Percentiles rank a stretch among this genome's conserved stretches.
Conservation (phyloP, 2,888 invertebrate genomes). For the Prosapia bicincta region DNA sequence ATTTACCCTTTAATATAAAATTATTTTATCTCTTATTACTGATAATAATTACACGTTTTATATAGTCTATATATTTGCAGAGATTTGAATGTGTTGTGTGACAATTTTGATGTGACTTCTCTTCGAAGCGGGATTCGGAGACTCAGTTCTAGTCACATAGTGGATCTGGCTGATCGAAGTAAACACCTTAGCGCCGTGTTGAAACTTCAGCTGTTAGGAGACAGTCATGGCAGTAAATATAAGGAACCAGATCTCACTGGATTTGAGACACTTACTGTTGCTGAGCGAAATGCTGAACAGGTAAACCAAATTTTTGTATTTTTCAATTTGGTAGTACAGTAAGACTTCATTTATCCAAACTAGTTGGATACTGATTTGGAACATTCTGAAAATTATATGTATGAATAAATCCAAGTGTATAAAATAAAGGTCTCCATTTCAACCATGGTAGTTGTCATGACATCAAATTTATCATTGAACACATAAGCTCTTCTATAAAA, state of each 20-base stretch:
- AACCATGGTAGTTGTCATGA: too few relatives aligned
- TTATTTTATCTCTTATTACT: too few relatives aligned
- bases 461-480: too few relatives aligned
- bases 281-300: slow-evolving; percentile 58
- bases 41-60: too few relatives aligned
- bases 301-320: slow-evolving; percentile 46
- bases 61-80: slow-evolving; percentile 43
- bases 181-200: slow-evolving; percentile 60
- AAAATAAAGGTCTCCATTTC: too few relatives aligned
- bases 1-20: too few relatives aligned
- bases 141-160: slow-evolving; percentile 56
- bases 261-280: slow-evolving; percentile 51
- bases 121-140: slow-evolving; percentile 44
- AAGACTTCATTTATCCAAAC: too few relatives aligned
- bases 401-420: too few relatives aligned
- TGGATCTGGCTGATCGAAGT: slow-evolving; percentile 60
- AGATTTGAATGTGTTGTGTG: slow-evolving; percentile 49
- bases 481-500: too few relatives aligned
- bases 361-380: too few relatives aligned
- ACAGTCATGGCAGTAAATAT: slow-evolving; percentile 37
- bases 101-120: slow-evolving; percentile 54
- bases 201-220: slow-evolving; percentile 48
- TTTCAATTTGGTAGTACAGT: too few relatives aligned
- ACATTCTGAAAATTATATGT: too few relatives aligned
- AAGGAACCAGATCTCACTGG: slow-evolving; percentile 41